phyloP scores from a whole-genome alignment of 2,797 vertebrate species.

The Rhabdomys pumilio region DNA sequence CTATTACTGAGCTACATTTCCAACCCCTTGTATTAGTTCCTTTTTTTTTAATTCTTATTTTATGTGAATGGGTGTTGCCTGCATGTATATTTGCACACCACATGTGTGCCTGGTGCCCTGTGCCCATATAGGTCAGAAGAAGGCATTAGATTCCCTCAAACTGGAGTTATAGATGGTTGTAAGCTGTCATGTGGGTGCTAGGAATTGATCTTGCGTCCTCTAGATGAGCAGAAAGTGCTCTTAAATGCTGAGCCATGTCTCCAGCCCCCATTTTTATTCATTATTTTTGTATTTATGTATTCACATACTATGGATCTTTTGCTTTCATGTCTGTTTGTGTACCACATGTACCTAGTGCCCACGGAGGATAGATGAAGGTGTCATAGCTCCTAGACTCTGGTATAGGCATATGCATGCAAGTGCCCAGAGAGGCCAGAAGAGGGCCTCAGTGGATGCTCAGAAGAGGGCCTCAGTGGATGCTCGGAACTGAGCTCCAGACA shows the following conservation, averaged over 20 bases:
- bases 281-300: not conserved
- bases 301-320: not conserved
- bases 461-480: not conserved
- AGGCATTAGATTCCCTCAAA: not conserved
- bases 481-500: too few relatives aligned
- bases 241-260: not conserved
- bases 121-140: not conserved
- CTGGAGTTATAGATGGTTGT: not conserved
- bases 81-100: not conserved
- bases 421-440: not conserved
- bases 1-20: too few relatives aligned
- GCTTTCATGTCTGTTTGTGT: not conserved
- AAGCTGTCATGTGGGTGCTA: not conserved
- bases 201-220: not conserved
- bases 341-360: not conserved
- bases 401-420: too few relatives aligned
- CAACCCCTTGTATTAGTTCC: too few relatives aligned
- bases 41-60: not conserved
- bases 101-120: not conserved
- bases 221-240: not conserved
- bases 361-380: not conserved
- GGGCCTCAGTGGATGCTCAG: not conserved
- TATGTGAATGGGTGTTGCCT: not conserved
- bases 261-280: not conserved
- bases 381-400: not conserved